Conservation (phyloP, 2,888 invertebrate species). For the Rutpela maculata region DNA sequence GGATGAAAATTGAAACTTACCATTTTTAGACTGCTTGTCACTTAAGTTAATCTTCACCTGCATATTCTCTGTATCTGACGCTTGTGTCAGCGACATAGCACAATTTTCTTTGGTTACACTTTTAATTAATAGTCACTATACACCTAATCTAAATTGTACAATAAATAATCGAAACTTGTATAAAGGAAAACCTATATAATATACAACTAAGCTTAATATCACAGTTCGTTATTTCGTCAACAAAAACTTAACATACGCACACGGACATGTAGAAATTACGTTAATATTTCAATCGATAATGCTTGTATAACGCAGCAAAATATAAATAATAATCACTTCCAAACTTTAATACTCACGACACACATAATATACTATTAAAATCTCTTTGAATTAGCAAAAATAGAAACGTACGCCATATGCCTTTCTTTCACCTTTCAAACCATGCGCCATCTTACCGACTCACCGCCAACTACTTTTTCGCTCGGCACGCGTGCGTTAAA, state of each 20-base stretch:
- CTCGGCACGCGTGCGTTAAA: slow-evolving; percentile 39
- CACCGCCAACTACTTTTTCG: slow-evolving; percentile 51
- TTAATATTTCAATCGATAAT: slow-evolving; percentile 58
- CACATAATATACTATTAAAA: slow-evolving; percentile 61
- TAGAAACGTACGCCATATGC: slow-evolving; percentile 70
- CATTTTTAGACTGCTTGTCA: slow-evolving; percentile 65
- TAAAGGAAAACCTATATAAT: slow-evolving; percentile 67
- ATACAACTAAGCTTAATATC: slow-evolving; percentile 70
- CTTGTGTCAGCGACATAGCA: slow-evolving; percentile 65
- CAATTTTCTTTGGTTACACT: slow-evolving; percentile 65
- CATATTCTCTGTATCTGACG: slow-evolving; percentile 63
- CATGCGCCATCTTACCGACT: slow-evolving; percentile 61
- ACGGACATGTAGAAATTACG: slow-evolving; percentile 64
- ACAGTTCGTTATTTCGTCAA: slow-evolving; percentile 69
- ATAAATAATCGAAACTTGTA: slow-evolving; percentile 68
- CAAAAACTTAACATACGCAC: slow-evolving; percentile 69
- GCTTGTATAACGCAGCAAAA: slow-evolving; percentile 60
- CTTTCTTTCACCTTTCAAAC: slow-evolving; percentile 63
- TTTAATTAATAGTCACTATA: slow-evolving; percentile 59
- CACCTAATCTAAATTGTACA: slow-evolving; percentile 63
- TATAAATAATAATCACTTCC: slow-evolving; percentile 58
- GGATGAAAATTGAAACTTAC: slow-evolving; percentile 55
- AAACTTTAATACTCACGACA: slow-evolving; percentile 61
- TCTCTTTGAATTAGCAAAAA: slow-evolving; percentile 66
- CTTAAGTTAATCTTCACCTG: slow-evolving; percentile 59